A percentile compares a stretch with the other conserved stretches of the same genome.
These are phyloP conservation scores for Galerucella nymphaeae DNA, from an alignment of 2,888 invertebrate species.

Conservation along the genomic window DNA sequence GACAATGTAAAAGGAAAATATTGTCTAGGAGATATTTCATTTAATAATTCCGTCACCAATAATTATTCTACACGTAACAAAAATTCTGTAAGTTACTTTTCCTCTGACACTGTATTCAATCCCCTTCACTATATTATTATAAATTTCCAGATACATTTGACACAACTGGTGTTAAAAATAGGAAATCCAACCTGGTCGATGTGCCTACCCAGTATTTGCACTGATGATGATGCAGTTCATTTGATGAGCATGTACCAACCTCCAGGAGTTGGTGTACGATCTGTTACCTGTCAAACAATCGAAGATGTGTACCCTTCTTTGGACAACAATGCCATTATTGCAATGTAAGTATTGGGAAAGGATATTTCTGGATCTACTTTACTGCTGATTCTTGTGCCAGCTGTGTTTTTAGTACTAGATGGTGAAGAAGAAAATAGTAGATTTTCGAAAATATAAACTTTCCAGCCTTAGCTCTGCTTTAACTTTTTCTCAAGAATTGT, in stretches of 20 bases:
- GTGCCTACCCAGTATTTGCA: conserved; percentile 44
- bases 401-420: too few species aligned
- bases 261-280: conserved; percentile 29
- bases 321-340: conserved; percentile 43
- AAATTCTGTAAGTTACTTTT: neutral
- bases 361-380: too few species aligned
- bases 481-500: too few species aligned
- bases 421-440: too few species aligned
- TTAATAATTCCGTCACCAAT: conserved; percentile 9
- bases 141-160: conserved; percentile 15
- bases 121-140: too few species aligned
- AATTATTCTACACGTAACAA: neutral
- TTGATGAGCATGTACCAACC: conserved; percentile 50
- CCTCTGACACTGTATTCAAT: too few species aligned
- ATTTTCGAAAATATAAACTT: neutral
- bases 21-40: conserved; percentile 43
- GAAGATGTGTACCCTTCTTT: conserved; percentile 45
- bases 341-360: conserved; percentile 43
- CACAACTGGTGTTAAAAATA: conserved; percentile 18
- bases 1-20: conserved; percentile 46
- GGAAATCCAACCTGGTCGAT: conserved; percentile 43
- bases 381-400: too few species aligned
- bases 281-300: conserved; percentile 44
- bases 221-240: conserved; percentile 63
- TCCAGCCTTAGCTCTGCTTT: neutral